These are phyloP conservation scores for Sciurus carolinensis DNA, from an alignment of 2,797 vertebrate species.

Conservation along the genomic window DNA sequence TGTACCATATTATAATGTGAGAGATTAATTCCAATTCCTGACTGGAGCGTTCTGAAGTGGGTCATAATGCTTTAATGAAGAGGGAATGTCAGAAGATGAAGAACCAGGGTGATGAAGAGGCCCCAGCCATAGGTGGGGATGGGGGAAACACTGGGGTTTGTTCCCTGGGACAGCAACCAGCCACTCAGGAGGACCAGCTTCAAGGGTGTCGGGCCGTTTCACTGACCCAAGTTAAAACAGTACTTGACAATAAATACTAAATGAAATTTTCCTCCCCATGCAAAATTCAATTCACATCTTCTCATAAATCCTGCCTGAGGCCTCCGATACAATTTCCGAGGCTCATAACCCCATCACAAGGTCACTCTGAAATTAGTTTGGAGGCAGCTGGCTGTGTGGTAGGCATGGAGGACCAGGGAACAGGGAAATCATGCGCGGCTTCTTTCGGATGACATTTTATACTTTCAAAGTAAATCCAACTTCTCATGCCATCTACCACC, in stretches of 20 bases:
- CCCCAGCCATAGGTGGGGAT: too few relatives aligned
- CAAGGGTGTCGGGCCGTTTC: background rate
- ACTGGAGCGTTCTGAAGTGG: background rate
- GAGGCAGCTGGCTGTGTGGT: conserved; percentile 2
- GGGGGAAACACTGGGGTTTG: background rate
- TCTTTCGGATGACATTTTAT: background rate
- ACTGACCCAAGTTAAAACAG: background rate
- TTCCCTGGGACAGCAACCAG: background rate
- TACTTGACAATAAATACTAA: conserved; percentile 48
- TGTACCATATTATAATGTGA: too few relatives aligned
- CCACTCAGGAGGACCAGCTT: background rate
- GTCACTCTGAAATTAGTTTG: conserved; percentile 71
- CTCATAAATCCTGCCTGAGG: conserved; percentile 71
- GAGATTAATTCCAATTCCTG: accelerated
- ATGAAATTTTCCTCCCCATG: conserved; percentile 68
- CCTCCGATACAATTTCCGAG: conserved; percentile 75
- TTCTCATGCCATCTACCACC: background rate
- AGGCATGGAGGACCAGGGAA: background rate
- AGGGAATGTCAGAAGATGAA: background rate
- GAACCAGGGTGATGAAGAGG: background rate
- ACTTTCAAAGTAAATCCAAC: background rate
- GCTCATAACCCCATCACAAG: conserved; percentile 73
- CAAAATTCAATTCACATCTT: conserved; percentile 81
- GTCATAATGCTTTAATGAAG: background rate
- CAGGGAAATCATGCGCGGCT: background rate